Base-by-base conservation (phyloP, 1,140 invertebrate genomes). In the Diorhabda elongata region DNA sequence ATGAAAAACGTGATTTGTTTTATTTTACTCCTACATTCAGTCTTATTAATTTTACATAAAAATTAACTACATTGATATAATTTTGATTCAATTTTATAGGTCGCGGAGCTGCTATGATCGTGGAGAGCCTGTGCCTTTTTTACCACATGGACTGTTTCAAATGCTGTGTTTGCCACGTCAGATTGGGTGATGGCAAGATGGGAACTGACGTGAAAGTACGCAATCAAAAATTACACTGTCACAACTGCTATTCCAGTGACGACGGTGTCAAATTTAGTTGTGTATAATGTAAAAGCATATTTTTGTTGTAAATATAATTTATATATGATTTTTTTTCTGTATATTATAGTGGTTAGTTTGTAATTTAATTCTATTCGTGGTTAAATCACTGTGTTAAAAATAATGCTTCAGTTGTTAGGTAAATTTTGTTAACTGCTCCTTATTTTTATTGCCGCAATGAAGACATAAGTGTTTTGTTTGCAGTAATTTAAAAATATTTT, bases 121-220 rank as follows among this genome's bases (percentile, higher is more conserved):
- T 99, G 76, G 96, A 98, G 83, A 96, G 94, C 67, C 85, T 98
- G 64, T 88, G 93, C 66, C 85, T 99, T 67, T 98, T 95, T 82
- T 98, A 98, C 83, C 97, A 99, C 84, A 94, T 98, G 83, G 92
- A 95, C 79, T 99, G 97, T 83, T 99, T 99, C 85, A 92, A 94
- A 79, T 99, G 97, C 83, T 97, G 92, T 78, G 96, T 98, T 58
- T 99, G 97, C 83, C 94, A 94, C 77, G 88, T 93, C n/a, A 88
- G 93, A 71, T 87, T 98, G 6, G 95, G 96, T 65, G 94, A 96
- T 82, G 96, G 96, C 59, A 84, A 90, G 62, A 90, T 93, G 78
- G 96, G 96, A 66, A 95, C 96, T 5, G 96, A 98, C 83, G 96
- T 98, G 42, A 87, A 96, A 73, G 96, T 99, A 68, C 87, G 95